Conservation (phyloP, 2,797 vertebrate species). For the Pterois miles region DNA sequence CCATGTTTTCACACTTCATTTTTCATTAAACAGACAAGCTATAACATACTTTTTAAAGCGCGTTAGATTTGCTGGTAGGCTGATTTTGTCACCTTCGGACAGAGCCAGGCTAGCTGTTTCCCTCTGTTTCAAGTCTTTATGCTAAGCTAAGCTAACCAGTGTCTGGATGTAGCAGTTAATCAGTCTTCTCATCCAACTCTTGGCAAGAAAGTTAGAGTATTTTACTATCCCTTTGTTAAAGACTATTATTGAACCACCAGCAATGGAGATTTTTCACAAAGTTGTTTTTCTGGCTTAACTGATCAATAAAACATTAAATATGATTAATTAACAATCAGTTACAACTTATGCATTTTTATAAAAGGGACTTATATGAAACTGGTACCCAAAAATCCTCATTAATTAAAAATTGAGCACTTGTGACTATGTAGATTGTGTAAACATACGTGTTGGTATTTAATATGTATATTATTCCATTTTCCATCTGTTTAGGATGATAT, state of each 20-base stretch:
- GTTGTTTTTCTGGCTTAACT: background rate
- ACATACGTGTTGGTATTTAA: background rate
- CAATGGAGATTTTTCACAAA: background rate
- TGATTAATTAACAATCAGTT: background rate
- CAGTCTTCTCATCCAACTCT: too few relatives aligned
- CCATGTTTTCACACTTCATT: too few relatives aligned
- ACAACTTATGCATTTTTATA: background rate
- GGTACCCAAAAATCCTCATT: background rate
- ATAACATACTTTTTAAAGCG: too few relatives aligned
- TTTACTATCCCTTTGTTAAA: background rate
- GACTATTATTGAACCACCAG: background rate
- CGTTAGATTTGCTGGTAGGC: too few relatives aligned
- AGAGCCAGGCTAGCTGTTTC: background rate
- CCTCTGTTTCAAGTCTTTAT: background rate
- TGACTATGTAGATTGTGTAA: background rate
- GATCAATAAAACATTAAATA: background rate
- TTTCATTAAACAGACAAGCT: too few relatives aligned
- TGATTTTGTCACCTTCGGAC: too few relatives aligned
- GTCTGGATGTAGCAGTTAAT: background rate
- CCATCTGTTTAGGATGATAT: conserved; percentile 87
- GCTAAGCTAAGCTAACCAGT: background rate
- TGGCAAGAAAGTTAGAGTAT: background rate
- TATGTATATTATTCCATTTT: background rate
- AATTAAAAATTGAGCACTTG: background rate
- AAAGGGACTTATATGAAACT: background rate